Evolutionary conservation across 2,888 invertebrate genomes (phyloP), one percentile per base, ranked within the genome.

Genomic region (Cantharis rustica): DNA sequence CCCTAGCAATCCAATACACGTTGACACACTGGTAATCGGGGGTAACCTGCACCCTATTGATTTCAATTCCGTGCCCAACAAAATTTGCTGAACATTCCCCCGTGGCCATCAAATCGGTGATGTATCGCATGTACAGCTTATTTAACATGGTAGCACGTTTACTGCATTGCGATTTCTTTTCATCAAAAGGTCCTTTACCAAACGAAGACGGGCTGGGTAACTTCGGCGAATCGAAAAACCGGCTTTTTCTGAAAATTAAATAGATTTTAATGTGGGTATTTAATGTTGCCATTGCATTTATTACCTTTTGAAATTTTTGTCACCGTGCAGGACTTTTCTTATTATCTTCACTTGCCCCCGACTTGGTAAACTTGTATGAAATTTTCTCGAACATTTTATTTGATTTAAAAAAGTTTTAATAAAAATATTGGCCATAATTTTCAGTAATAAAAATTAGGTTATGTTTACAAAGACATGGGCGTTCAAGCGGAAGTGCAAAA

Each of bases 51-150:
- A 94, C 92, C 84, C 91, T 90, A n/a, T 93, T 92, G 79, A 96
- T 91, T 89, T 95, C 94, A 80, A 95, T 90, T 10, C 93, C 92
- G 80, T 90, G 89, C 10, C 93, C 94, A 13, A 93, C 82, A 78
- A 95, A 88, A 70, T 90, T 88, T 69, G 90, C 88, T 1, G 93
- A 88, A 27, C 91, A 89, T 81, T 93, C 92, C 1, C 95, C 94
- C 0, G 93, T 93, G 1, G 94, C 92, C 91, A 96, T 91, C 31
- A 95, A 87, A 85, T 95, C 95, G 0, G 95, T 94, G 10, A 96
- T 92, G 76, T 94, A 90, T 82, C 92, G 91, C 95, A 96, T 95
- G 83, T 96, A 95, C 69, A 96, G 84, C 87, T 95, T 95, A 86
- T 95, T 95, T 1, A 96, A 87, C 79, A 95, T 92, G 0, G 90